Base-by-base conservation (phyloP, 2,797 vertebrate genomes). In the Gymnocypris eckloni region DNA sequence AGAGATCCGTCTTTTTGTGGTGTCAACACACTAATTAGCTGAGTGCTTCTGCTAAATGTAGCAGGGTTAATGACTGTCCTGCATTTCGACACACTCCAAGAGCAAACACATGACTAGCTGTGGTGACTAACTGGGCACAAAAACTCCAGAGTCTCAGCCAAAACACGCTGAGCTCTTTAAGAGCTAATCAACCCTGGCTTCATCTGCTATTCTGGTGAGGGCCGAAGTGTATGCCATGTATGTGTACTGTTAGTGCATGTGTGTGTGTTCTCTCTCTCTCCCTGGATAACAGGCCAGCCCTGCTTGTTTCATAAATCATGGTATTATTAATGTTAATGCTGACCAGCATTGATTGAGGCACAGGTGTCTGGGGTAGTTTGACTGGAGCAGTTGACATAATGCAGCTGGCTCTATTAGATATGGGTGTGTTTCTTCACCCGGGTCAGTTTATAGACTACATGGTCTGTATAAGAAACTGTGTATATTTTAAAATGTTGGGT, bases 61-160 rank as follows among this genome's bases (percentile, higher is more conserved):
- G 4, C 10, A 22, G 56, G 41, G 25, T 79, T 75, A 45, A 59
- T 75, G 39, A 41, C 45, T 59, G 70, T 70, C 70, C 48, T 54
- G 56, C 70, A 76, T 83, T 64, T 64, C 54, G 70, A 81, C 75
- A 75, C 39, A 75, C 77, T 70, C 4, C n/a, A 80, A 48, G 52
- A 66, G 67, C 81, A 71, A 73, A 33, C 75, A 52, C 45, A 52
- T 80, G 41, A 80, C 69, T 41, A 71, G 37, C 72, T 70, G 41
- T 78, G 85, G 72, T 59, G 81, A 71, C 75, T 61, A 82, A 86
- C 54, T 79, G 20, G 59, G 69, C 81, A 69, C 59, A 82, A 83
- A 79, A 72, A 83, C 56, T 13, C 4, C 18, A 28, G 25, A 54
- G 37, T 83, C 76, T 80, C 45, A 5, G 81, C 86, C 67, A 83